phyloP scores from a whole-genome alignment of 2,113 vertebrate species.

The Terrapene triunguis region DNA sequence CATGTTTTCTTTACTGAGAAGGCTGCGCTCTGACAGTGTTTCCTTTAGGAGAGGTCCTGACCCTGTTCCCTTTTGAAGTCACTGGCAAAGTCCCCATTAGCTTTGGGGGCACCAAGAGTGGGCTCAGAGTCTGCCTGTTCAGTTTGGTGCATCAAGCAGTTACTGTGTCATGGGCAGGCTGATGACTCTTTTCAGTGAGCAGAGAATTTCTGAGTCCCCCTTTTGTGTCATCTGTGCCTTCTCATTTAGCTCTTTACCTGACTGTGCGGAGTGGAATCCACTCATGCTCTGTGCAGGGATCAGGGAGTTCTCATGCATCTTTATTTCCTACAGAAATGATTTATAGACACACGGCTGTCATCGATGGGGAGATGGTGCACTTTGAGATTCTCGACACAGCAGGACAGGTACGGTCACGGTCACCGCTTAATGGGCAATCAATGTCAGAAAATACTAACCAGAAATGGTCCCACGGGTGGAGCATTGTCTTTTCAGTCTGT shows the following conservation, averaged over 20 bases:
- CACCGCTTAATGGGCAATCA: background rate
- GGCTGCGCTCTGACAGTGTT: background rate
- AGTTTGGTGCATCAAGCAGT: background rate
- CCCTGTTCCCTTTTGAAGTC: background rate
- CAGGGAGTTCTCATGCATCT: background rate
- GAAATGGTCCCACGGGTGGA: background rate
- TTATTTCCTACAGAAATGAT: constrained; percentile 80
- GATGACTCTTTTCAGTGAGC: background rate
- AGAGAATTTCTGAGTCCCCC: background rate
- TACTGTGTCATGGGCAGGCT: background rate
- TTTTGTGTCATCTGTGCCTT: background rate
- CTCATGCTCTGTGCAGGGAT: background rate
- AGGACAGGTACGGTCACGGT: constrained; percentile 77
- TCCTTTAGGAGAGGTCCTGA: background rate
- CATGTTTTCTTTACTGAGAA: background rate
- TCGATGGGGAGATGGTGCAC: constrained; percentile 82
- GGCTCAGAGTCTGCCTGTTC: background rate
- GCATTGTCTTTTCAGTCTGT: background rate
- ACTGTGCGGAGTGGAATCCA: background rate
- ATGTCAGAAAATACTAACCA: background rate
- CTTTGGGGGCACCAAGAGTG: background rate
- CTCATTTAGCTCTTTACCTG: background rate
- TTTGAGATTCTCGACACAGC: constrained; percentile 86
- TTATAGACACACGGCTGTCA: constrained; percentile 80
- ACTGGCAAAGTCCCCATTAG: background rate